Percentiles rank a stretch among this genome's conserved stretches.
Evolutionary conservation across 2,113 vertebrate species (phyloP).

Genomic region (Mobula hypostoma): DNA sequence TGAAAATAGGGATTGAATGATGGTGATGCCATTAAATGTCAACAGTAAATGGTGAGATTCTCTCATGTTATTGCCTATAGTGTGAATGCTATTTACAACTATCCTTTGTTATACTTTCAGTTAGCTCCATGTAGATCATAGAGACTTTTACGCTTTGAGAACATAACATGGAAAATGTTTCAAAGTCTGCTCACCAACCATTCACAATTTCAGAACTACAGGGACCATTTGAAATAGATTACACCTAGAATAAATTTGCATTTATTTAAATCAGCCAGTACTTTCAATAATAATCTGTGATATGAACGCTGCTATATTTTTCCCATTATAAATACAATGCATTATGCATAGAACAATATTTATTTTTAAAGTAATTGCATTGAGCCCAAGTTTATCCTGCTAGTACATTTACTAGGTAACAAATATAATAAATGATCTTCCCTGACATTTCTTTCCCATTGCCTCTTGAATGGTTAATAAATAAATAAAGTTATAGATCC

Average conservation of each 20-base stretch:
- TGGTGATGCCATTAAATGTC: too few species aligned
- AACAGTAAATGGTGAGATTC: too few species aligned
- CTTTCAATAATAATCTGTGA: background rate
- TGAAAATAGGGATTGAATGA: too few species aligned
- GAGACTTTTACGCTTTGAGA: background rate
- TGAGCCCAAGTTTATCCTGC: background rate
- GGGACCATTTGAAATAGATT: background rate
- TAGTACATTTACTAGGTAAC: background rate
- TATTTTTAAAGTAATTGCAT: constrained; percentile 22
- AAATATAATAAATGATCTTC: background rate
- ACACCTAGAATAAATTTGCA: background rate
- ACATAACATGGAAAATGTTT: background rate
- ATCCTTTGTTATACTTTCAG: too few species aligned
- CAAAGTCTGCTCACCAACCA: background rate
- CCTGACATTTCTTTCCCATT: background rate
- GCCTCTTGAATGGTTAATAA: background rate
- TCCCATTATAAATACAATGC: background rate
- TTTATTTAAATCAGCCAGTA: background rate
- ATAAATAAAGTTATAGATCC: constrained; percentile 12
- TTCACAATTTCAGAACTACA: background rate
- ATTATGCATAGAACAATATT: constrained; percentile 22
- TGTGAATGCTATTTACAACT: too few species aligned
- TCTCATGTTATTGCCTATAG: too few species aligned
- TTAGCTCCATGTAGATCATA: background rate
- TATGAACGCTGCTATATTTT: background rate